phyloP scores from a whole-genome alignment of 2,888 invertebrate species.

The Notodonta dromedarius region DNA sequence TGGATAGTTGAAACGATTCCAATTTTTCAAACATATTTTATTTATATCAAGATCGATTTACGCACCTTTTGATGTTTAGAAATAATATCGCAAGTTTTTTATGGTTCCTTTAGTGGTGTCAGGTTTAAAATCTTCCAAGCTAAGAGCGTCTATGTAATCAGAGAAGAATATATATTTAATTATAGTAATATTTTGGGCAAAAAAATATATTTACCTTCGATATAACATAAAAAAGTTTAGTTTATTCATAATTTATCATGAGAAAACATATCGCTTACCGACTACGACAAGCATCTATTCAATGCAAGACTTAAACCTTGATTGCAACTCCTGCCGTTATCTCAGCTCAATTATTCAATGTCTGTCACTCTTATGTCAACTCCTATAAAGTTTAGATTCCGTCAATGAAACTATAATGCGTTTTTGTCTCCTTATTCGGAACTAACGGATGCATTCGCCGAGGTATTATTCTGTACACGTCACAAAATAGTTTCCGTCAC shows the following conservation, averaged over 20 bases:
- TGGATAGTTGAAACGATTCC: slow-evolving; percentile 25
- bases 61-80: background rate
- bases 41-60: background rate
- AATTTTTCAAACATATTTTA: slow-evolving; percentile 5
- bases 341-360: slow-evolving; percentile 6
- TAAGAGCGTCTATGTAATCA: no score
- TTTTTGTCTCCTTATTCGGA: slow-evolving; percentile 58
- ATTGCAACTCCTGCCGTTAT: slow-evolving; percentile 31
- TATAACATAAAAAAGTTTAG: background rate
- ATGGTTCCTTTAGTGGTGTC: background rate
- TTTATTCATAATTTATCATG: background rate
- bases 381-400: slow-evolving; percentile 34
- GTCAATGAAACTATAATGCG: slow-evolving; percentile 18
- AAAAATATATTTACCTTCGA: no score
- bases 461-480: slow-evolving; percentile 62
- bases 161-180: no score
- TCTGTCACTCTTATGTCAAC: slow-evolving; percentile 24
- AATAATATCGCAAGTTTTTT: background rate
- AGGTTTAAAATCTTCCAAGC: no score
- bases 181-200: no score
- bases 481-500: slow-evolving; percentile 71
- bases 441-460: slow-evolving; percentile 70
- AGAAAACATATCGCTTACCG: background rate
- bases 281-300: slow-evolving; percentile 11
- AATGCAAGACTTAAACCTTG: slow-evolving; percentile 30